Percentiles rank a stretch among this genome's conserved stretches.
phyloP scores from a whole-genome alignment of 2,113 vertebrate genomes.

The Cyrtonyx montezumae region DNA sequence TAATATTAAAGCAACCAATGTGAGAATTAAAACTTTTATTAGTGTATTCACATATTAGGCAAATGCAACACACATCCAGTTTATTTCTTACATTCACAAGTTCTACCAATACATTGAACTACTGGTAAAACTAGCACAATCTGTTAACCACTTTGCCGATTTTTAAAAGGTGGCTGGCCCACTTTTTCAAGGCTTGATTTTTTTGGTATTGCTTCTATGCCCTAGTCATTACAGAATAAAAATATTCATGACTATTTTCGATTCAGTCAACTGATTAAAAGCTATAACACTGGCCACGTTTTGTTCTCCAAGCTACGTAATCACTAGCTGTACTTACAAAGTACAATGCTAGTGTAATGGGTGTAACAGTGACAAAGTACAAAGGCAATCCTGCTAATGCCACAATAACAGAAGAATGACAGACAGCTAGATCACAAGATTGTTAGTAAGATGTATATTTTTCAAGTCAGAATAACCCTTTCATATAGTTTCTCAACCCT shows the following conservation, averaged over 20 bases:
- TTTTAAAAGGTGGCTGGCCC: slow-evolving; percentile 50
- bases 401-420: slow-evolving; percentile 80
- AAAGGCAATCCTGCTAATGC: slow-evolving; percentile 78
- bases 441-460: slow-evolving; percentile 81
- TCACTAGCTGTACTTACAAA: slow-evolving; percentile 80
- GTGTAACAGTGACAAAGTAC: slow-evolving; percentile 67
- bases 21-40: slow-evolving; percentile 92
- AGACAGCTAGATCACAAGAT: slow-evolving; percentile 82
- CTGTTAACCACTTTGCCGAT: slow-evolving; percentile 78
- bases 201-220: slow-evolving; percentile 77
- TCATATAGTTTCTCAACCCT: slow-evolving; percentile 70
- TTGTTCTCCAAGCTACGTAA: slow-evolving; percentile 67
- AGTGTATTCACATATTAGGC: slow-evolving; percentile 94
- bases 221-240: slow-evolving; percentile 63
- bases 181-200: slow-evolving; percentile 45
- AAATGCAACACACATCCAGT: slow-evolving; percentile 91
- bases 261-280: slow-evolving; percentile 56
- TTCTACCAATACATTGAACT: slow-evolving; percentile 87
- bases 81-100: slow-evolving; percentile 86
- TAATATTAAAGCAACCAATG: neutral
- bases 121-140: slow-evolving; percentile 86
- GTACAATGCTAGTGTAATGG: slow-evolving; percentile 77
- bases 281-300: slow-evolving; percentile 76
- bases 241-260: slow-evolving; percentile 38
- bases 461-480: slow-evolving; percentile 78